Conservation (phyloP, 2,797 vertebrate species). For the Microcaecilia unicolor region DNA sequence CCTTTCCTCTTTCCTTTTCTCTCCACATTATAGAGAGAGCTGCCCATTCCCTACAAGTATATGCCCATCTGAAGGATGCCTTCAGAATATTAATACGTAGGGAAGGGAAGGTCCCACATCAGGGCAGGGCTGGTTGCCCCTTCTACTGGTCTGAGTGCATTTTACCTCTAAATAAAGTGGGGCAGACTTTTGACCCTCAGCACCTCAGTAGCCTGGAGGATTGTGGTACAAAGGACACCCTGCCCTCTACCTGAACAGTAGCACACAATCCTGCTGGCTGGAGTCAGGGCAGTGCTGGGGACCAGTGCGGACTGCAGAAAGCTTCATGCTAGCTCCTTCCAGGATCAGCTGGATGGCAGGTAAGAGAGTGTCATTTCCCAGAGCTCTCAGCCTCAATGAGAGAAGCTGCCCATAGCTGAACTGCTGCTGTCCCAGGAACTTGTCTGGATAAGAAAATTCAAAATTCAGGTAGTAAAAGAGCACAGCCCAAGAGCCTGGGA, state of each 20-base stretch:
- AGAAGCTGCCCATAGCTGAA: slow-evolving; percentile 76
- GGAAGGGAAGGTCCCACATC: no score
- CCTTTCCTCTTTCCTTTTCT: no score
- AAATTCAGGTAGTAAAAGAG: neutral
- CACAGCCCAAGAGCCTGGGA: no score
- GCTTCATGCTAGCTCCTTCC: slow-evolving; percentile 55
- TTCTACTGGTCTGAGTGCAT: no score
- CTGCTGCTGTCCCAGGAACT: slow-evolving; percentile 69
- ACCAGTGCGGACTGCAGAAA: slow-evolving; percentile 37
- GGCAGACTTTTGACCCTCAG: no score
- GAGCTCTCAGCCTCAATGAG: slow-evolving; percentile 56
- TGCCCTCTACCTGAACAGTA: slow-evolving; percentile 69
- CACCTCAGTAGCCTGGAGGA: no score
- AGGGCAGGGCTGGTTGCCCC: no score
- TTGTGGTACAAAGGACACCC: no score
- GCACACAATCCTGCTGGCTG: slow-evolving; percentile 22
- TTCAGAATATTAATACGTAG: no score
- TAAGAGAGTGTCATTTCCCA: slow-evolving; percentile 33
- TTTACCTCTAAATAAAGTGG: neutral
- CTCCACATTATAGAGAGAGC: no score
- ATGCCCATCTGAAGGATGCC: no score
- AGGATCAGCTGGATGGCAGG: slow-evolving; percentile 52
- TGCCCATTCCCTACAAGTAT: no score
- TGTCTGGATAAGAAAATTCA: slow-evolving; percentile 43
- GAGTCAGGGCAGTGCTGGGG: slow-evolving; percentile 4